Conservation (phyloP, 2,113 vertebrate genomes). For the Typhlomys cinereus region DNA sequence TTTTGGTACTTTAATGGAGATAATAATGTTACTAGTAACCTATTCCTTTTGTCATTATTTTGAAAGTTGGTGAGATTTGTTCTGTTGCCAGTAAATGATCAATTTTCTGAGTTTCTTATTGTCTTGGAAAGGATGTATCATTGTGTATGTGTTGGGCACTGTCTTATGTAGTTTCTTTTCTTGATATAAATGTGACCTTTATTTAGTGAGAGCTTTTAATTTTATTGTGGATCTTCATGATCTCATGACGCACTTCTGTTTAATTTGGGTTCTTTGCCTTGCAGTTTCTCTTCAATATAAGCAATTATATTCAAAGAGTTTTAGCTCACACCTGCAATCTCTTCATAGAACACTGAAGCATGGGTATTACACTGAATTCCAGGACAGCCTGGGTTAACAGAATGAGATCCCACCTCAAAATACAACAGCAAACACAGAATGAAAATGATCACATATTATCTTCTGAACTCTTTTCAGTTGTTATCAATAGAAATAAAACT, state of each 20-base stretch:
- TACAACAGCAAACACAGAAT: background rate
- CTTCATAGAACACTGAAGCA: background rate
- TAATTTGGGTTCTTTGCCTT: background rate
- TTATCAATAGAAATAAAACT: background rate
- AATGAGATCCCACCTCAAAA: background rate
- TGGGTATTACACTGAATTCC: background rate
- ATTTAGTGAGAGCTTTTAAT: background rate
- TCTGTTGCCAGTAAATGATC: background rate
- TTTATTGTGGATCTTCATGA: background rate
- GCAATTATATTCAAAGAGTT: constrained; percentile 11
- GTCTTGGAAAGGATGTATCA: background rate
- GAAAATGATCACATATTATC: background rate
- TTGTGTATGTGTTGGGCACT: background rate
- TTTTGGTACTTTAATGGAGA: background rate
- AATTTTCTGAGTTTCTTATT: background rate
- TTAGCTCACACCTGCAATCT: background rate
- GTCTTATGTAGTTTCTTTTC: background rate
- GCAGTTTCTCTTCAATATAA: background rate
- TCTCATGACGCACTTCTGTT: background rate
- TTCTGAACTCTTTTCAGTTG: constrained; percentile 7
- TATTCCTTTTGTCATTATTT: background rate
- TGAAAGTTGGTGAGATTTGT: background rate
- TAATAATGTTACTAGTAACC: background rate
- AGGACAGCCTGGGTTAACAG: background rate
- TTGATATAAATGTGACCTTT: background rate